phyloP scores from a whole-genome alignment of 2,888 invertebrate genomes.

The Andricus curvator region DNA sequence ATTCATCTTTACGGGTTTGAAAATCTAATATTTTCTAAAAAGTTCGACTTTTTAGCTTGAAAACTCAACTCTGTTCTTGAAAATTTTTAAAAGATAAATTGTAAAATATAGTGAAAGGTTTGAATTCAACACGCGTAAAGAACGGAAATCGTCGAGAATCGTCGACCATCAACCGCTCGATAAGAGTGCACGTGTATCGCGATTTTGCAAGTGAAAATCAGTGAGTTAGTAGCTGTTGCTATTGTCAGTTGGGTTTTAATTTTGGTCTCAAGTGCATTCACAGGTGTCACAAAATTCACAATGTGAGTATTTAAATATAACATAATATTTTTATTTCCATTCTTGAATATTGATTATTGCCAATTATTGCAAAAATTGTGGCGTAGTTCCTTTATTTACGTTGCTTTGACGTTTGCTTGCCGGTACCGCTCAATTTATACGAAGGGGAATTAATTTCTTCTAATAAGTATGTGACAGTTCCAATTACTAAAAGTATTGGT shows the following conservation, averaged over 20 bases:
- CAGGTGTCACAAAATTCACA: not conserved
- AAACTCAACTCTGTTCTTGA: not conserved
- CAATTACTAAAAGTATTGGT: not conserved
- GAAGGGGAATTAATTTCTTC: not conserved
- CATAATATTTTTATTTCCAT: not conserved
- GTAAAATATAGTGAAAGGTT: not conserved
- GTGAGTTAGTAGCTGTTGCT: not conserved
- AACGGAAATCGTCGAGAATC: slow-evolving; percentile 25
- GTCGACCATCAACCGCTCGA: slow-evolving; percentile 24
- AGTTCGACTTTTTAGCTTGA: not conserved
- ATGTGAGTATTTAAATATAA: slow-evolving; percentile 22
- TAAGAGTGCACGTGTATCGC: slow-evolving; percentile 30
- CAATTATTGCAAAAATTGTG: not conserved
- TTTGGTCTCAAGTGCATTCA: not conserved
- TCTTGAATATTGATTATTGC: not conserved
- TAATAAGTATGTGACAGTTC: not conserved
- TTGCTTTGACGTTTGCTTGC: not conserved
- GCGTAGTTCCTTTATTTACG: not conserved
- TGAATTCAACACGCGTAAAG: not conserved
- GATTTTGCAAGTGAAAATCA: slow-evolving; percentile 22
- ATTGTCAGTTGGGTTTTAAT: slow-evolving; percentile 14
- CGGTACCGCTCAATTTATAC: not conserved
- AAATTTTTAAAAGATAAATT: not conserved
- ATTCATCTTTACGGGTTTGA: no score
- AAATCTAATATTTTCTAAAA: not conserved